A percentile compares a stretch with the other conserved stretches of the same genome.
These are phyloP conservation scores for Vanacampus margaritifer DNA, from an alignment of 2,113 vertebrate species.

Conservation along the genomic window DNA sequence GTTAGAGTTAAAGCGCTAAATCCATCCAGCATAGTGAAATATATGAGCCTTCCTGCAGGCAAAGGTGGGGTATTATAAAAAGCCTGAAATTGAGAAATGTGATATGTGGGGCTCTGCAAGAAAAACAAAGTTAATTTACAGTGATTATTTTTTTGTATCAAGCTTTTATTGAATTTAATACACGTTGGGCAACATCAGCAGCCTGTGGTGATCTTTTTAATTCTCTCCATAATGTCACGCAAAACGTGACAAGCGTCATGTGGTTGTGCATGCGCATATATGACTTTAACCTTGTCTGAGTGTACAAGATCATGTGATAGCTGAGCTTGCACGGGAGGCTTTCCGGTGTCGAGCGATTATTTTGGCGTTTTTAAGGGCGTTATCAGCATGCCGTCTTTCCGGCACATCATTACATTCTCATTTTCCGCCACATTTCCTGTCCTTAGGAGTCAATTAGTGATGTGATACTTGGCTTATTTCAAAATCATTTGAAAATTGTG, in stretches of 20 bases:
- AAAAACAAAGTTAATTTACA: constrained; percentile 73
- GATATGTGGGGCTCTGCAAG: constrained; percentile 65
- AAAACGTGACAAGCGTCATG: constrained; percentile 29
- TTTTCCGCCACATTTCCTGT: constrained; percentile 73
- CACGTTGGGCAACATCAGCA: constrained; percentile 49
- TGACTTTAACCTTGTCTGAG: constrained; percentile 23
- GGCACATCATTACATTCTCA: constrained; percentile 63
- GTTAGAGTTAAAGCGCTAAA: constrained; percentile 63
- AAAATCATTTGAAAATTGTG: constrained; percentile 48
- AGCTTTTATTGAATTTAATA: constrained; percentile 76
- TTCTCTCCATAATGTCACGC: constrained; percentile 43
- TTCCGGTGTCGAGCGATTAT: constrained; percentile 24
- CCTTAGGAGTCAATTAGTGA: constrained; percentile 73
- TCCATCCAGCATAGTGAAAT: constrained; percentile 52
- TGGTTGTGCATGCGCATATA: constrained; percentile 22
- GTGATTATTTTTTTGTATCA: constrained; percentile 73
- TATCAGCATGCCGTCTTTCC: constrained; percentile 52
- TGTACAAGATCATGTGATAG: constrained; percentile 19
- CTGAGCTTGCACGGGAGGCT: constrained; percentile 8
- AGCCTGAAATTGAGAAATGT: constrained; percentile 71
- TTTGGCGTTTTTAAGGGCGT: constrained; percentile 55
- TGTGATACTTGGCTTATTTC: constrained; percentile 59
- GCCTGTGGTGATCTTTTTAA: constrained; percentile 35
- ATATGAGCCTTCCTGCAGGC: constrained; percentile 67
- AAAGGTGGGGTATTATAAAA: constrained; percentile 63